A percentile compares a stretch with the other conserved stretches of the same genome.
These are phyloP conservation scores for Podabrus alpinus DNA, from an alignment of 2,888 invertebrate species.

Conservation along the genomic window DNA sequence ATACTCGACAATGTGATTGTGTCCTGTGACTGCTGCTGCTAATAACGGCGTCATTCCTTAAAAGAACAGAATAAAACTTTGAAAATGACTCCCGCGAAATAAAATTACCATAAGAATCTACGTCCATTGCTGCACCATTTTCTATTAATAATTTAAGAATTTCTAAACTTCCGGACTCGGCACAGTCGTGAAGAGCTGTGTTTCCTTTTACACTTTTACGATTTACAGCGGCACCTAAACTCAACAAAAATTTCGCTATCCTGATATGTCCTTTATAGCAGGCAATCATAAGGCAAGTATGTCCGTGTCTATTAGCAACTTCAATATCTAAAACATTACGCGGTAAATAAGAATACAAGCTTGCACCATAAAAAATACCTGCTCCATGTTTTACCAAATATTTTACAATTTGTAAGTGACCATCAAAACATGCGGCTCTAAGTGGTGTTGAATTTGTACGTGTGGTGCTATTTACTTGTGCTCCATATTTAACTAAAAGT, in stretches of 20 bases:
- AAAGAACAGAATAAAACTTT: slow-evolving; percentile 34
- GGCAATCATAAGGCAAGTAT: slow-evolving; percentile 97
- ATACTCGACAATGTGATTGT: slow-evolving; percentile 91
- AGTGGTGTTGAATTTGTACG: slow-evolving; percentile 93
- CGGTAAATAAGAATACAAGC: not conserved
- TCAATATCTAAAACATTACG: slow-evolving; percentile 75
- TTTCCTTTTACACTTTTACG: slow-evolving; percentile 91
- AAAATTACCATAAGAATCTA: slow-evolving; percentile 85
- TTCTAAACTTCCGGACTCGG: slow-evolving; percentile 92
- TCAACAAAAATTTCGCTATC: slow-evolving; percentile 87
- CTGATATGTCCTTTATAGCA: slow-evolving; percentile 93
- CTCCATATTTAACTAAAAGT: slow-evolving; percentile 81
- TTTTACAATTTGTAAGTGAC: slow-evolving; percentile 91
- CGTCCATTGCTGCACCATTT: slow-evolving; percentile 90
- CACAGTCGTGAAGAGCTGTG: slow-evolving; percentile 97
- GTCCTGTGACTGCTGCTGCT: slow-evolving; percentile 91
- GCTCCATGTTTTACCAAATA: slow-evolving; percentile 90
- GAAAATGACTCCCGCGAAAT: not conserved
- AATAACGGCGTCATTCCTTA: slow-evolving; percentile 91
- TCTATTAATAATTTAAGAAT: slow-evolving; percentile 87
- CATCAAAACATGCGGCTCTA: slow-evolving; percentile 95
- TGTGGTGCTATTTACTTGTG: slow-evolving; percentile 93
- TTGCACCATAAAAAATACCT: slow-evolving; percentile 57
- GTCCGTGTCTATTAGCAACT: slow-evolving; percentile 92
- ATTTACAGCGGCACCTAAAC: slow-evolving; percentile 88